phyloP scores from a whole-genome alignment of 2,113 vertebrate species.

The Castor canadensis region DNA sequence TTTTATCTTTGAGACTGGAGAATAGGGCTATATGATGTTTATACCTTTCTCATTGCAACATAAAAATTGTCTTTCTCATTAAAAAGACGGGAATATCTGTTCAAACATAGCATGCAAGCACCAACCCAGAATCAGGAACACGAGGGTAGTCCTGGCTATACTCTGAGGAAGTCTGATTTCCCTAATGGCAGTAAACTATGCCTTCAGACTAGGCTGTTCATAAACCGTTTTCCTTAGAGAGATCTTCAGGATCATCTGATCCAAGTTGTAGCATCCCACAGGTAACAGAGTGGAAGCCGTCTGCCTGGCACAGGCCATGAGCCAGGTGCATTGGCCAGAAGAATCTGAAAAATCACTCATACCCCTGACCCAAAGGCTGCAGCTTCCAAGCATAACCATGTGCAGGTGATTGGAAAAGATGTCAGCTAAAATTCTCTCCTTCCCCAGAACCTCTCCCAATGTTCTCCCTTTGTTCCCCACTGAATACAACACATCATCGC shows the following conservation, averaged over 20 bases:
- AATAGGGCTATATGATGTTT: background rate
- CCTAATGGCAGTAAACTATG: fast-evolving
- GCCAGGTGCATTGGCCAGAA: fast-evolving
- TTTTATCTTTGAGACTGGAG: background rate
- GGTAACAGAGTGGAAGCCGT: background rate
- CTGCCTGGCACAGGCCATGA: background rate
- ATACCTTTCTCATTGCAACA: background rate
- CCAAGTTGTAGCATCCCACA: fast-evolving
- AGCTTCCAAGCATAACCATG: fast-evolving
- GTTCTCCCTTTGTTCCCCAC: fast-evolving
- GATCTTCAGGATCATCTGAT: background rate
- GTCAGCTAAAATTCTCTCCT: background rate
- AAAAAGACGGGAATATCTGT: background rate
- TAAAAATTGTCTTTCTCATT: background rate
- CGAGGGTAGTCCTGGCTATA: background rate
- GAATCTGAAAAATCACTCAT: background rate
- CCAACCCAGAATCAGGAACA: background rate
- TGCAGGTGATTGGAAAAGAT: background rate
- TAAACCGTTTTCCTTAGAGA: background rate
- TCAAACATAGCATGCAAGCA: background rate
- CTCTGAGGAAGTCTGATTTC: too few species aligned
- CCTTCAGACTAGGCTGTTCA: background rate
- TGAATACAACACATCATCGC: background rate
- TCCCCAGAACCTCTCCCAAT: background rate
- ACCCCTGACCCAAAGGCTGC: background rate